Evolutionary conservation across 1,140 invertebrate species (phyloP).

Genomic region (Hormaphis cornu): DNA sequence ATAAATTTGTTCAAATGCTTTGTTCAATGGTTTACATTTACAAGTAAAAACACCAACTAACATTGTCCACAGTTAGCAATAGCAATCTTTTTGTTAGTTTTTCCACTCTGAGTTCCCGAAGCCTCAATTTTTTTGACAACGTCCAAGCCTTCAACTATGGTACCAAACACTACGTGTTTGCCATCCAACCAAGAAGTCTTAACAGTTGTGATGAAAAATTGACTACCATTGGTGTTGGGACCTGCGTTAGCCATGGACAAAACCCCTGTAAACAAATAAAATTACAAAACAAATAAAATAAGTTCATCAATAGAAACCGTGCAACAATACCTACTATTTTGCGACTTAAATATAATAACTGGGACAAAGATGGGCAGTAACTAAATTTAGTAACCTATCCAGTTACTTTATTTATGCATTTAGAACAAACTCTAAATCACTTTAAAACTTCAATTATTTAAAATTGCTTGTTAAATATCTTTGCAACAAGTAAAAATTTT

Average conservation of each 20-base stretch:
- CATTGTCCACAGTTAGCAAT: conserved; percentile 73
- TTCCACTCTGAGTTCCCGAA: conserved; percentile 74
- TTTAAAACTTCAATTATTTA: no score
- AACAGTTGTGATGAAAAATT: conserved; percentile 94
- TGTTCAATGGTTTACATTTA: not conserved
- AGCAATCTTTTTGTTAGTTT: conserved; percentile 73
- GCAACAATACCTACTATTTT: no score
- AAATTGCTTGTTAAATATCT: no score
- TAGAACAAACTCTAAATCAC: no score
- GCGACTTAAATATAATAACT: no score
- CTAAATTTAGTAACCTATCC: no score
- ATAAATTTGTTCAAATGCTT: conserved; percentile 14
- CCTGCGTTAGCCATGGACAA: conserved; percentile 95
- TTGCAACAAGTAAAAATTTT: no score
- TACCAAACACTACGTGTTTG: conserved; percentile 94
- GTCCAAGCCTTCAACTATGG: conserved; percentile 91
- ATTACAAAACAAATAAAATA: no score
- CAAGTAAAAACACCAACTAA: conserved; percentile 16
- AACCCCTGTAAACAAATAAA: conserved; percentile 45
- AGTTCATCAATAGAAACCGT: no score
- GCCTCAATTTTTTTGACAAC: conserved; percentile 81
- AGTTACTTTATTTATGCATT: no score
- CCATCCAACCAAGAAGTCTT: conserved; percentile 93
- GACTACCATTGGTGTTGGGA: conserved; percentile 90
- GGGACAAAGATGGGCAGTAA: no score